A percentile compares a stretch with the other conserved stretches of the same genome.
Conservation (phyloP, 2,888 invertebrate genomes). For the Himalopsyche kuldschensis region DNA sequence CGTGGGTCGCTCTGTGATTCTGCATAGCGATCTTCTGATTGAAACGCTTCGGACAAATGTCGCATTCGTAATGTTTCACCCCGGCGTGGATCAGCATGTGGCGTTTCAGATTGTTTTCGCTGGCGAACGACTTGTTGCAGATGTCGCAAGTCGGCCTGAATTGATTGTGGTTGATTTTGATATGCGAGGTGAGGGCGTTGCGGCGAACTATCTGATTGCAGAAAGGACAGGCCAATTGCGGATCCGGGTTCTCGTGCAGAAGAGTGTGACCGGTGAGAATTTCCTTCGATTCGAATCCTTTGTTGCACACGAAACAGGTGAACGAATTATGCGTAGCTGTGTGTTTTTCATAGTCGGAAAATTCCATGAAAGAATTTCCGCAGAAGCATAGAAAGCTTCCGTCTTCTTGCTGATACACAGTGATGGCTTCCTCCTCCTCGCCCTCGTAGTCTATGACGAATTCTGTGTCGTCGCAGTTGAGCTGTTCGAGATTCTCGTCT, state of each 20-base stretch:
- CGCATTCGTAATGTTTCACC: constrained; percentile 54
- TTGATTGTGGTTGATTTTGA: constrained; percentile 54
- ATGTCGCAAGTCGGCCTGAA: constrained; percentile 52
- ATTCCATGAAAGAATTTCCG: constrained; percentile 52
- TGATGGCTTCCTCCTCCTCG: constrained; percentile 50
- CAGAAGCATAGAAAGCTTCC: constrained; percentile 55
- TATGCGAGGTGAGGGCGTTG: constrained; percentile 54
- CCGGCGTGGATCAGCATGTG: constrained; percentile 58
- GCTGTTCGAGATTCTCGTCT: constrained; percentile 49
- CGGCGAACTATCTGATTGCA: constrained; percentile 52
- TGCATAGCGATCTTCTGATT: constrained; percentile 59
- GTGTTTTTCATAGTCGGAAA: constrained; percentile 53
- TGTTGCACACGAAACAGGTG: constrained; percentile 54
- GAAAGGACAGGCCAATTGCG: constrained; percentile 52
- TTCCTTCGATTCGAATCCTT: constrained; percentile 55
- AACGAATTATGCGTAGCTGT: constrained; percentile 49
- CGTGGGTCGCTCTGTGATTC: constrained; percentile 53
- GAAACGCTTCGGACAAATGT: constrained; percentile 54
- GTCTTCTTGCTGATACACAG: constrained; percentile 53
- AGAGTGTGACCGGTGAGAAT: constrained; percentile 55
- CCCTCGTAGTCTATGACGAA: constrained; percentile 56
- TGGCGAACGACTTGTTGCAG: constrained; percentile 56
- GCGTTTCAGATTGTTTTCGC: constrained; percentile 55
- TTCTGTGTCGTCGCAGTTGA: constrained; percentile 51
- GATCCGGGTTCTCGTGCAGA: constrained; percentile 50